Percentiles rank a stretch among this genome's conserved stretches.
Evolutionary conservation across 2,797 vertebrate genomes (phyloP).

Genomic region (Myotis myotis): DNA sequence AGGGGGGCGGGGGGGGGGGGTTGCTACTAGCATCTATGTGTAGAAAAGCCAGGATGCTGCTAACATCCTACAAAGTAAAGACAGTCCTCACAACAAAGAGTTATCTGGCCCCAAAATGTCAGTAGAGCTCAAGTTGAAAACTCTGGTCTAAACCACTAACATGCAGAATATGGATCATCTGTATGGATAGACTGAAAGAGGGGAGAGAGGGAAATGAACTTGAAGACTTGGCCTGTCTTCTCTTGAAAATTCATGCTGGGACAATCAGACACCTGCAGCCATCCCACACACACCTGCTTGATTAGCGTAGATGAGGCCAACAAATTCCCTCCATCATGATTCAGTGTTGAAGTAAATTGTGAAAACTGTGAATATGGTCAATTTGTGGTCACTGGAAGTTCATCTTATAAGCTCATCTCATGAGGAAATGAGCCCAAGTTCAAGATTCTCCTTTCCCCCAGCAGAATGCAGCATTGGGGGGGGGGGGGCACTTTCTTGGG

Average conservation of each 20-base stretch:
- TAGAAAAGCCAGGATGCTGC: neutral
- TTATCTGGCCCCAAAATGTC: neutral
- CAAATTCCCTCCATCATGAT: accelerated
- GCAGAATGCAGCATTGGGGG: neutral
- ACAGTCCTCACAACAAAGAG: neutral
- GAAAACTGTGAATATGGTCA: neutral
- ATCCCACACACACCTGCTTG: neutral
- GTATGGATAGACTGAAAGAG: neutral
- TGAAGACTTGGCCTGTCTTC: neutral
- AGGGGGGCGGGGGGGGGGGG: accelerated
- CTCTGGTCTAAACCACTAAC: neutral
- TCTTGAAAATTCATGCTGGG: neutral
- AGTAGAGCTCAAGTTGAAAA: neutral
- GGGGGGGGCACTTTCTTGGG: neutral
- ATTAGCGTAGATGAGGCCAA: neutral
- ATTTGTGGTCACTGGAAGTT: neutral
- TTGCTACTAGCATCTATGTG: neutral
- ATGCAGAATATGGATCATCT: neutral
- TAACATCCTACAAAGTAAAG: neutral
- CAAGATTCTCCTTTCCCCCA: neutral
- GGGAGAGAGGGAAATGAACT: neutral
- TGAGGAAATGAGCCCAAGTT: neutral
- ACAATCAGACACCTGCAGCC: neutral
- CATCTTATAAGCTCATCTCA: neutral
- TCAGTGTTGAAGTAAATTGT: neutral